Evolutionary conservation across 2,888 invertebrate genomes (phyloP).

Genomic region (Lycia hirtaria): DNA sequence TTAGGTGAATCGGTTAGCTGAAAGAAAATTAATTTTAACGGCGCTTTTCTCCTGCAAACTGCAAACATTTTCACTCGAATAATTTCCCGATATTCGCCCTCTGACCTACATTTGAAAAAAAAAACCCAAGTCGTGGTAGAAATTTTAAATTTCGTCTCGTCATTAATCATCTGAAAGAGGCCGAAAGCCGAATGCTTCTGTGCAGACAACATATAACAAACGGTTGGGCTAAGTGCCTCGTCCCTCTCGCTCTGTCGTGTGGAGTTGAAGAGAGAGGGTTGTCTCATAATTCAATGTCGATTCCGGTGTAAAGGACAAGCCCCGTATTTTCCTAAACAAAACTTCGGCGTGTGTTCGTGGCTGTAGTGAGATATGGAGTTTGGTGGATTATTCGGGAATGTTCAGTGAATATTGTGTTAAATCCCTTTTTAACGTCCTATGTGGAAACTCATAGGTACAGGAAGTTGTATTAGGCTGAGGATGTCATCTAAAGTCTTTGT

Average conservation of each 20-base stretch:
- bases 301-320: conserved; percentile 61
- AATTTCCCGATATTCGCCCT: conserved; percentile 10
- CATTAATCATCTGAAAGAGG: conserved; percentile 69
- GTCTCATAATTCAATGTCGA: conserved; percentile 69
- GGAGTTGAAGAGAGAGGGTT: conserved; percentile 46
- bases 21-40: neutral
- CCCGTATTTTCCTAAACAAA: conserved; percentile 68
- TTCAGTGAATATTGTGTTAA: conserved; percentile 18
- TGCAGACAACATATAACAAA: conserved; percentile 68
- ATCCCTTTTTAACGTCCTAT: conserved; percentile 6
- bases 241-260: conserved; percentile 45
- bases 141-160: conserved; percentile 65
- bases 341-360: conserved; percentile 41
- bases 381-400: conserved; percentile 24
- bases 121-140: conserved; percentile 45
- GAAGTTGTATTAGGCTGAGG: no score
- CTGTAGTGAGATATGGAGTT: conserved; percentile 42
- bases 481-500: no score
- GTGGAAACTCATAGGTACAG: no score
- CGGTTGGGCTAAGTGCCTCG: conserved; percentile 59
- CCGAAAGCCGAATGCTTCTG: conserved; percentile 61
- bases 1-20: no score
- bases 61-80: conserved; percentile 16
- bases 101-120: conserved; percentile 37
- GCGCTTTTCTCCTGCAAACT: neutral